Percentiles rank a stretch among this genome's conserved stretches.
These are phyloP conservation scores for Oncorhynchus mykiss DNA, from an alignment of 2,113 vertebrate genomes.

Conservation along the genomic window DNA sequence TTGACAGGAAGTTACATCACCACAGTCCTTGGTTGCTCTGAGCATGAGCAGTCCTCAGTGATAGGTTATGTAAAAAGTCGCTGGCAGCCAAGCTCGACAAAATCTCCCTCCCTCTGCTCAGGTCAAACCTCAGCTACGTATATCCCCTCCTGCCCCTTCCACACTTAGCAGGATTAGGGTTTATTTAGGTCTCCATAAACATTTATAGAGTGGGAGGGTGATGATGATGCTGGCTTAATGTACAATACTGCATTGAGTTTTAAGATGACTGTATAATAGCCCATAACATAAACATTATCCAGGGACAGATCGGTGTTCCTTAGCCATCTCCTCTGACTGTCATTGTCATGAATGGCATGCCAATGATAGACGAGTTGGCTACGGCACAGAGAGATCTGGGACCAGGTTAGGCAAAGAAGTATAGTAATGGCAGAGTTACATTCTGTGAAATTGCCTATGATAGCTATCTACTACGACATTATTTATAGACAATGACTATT, in stretches of 20 bases:
- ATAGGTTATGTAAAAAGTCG: conserved; percentile 70
- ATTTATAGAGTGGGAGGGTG: conserved; percentile 32
- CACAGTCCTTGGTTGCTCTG: conserved; percentile 55
- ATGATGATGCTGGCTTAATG: conserved; percentile 40
- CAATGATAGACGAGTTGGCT: too few species aligned
- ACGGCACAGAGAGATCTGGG: too few species aligned
- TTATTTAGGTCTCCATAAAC: conserved; percentile 57
- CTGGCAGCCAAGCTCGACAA: conserved; percentile 41
- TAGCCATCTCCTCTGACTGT: too few species aligned
- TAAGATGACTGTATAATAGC: conserved; percentile 34
- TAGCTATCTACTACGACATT: conserved; percentile 43
- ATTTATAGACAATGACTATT: conserved; percentile 44
- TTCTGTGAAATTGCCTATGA: conserved; percentile 58
- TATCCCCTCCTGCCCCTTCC: conserved; percentile 33
- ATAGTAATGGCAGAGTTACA: conserved; percentile 49
- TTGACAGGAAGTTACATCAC: conserved; percentile 72
- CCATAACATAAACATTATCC: not conserved
- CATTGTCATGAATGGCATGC: too few species aligned
- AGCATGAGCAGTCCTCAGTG: conserved; percentile 64
- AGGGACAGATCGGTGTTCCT: not conserved
- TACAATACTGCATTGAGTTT: conserved; percentile 25
- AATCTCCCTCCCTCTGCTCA: conserved; percentile 42
- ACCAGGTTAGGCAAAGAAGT: conserved; percentile 24
- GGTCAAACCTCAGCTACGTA: conserved; percentile 28
- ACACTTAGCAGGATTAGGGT: conserved; percentile 54